Conservation (phyloP, 2,888 invertebrate species). For the Lypha dubia region DNA sequence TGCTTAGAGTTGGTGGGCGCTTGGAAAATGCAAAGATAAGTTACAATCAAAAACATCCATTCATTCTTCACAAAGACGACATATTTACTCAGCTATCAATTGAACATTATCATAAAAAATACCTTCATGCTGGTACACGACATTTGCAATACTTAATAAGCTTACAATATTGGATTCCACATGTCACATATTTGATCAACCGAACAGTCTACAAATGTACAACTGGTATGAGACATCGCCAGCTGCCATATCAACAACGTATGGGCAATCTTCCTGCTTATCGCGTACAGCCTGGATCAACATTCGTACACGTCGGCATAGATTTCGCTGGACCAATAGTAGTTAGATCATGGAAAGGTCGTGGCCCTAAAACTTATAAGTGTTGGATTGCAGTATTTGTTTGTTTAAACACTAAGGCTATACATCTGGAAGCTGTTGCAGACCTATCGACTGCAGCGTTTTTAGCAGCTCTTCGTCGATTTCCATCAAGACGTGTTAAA, state of each 20-base stretch:
- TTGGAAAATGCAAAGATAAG: slow-evolving; percentile 64
- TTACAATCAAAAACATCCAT: slow-evolving; percentile 66
- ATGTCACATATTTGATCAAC: too few species aligned
- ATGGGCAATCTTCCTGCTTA: slow-evolving; percentile 69
- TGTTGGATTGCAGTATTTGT: slow-evolving; percentile 65
- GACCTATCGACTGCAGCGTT: slow-evolving; percentile 65
- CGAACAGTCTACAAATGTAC: slow-evolving; percentile 51
- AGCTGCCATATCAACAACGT: slow-evolving; percentile 59
- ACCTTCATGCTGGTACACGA: slow-evolving; percentile 9
- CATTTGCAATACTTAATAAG: too few species aligned
- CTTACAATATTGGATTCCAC: too few species aligned
- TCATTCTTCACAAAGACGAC: slow-evolving; percentile 26
- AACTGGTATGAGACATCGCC: slow-evolving; percentile 61
- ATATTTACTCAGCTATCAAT: background rate
- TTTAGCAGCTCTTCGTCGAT: slow-evolving; percentile 58
- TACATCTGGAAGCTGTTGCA: slow-evolving; percentile 63
- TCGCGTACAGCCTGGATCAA: slow-evolving; percentile 49
- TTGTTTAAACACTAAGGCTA: slow-evolving; percentile 59
- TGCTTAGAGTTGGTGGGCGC: slow-evolving; percentile 70
- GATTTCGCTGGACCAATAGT: slow-evolving; percentile 65
- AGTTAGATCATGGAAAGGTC: slow-evolving; percentile 62
- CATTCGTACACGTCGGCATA: slow-evolving; percentile 50
- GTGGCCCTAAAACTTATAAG: slow-evolving; percentile 54
- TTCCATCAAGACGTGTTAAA: too few species aligned
- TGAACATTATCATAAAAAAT: slow-evolving; percentile 12